Percentiles rank a stretch among this genome's conserved stretches.
Evolutionary conservation across 1,140 invertebrate species (phyloP).

Genomic region (Agrypnia vestita): DNA sequence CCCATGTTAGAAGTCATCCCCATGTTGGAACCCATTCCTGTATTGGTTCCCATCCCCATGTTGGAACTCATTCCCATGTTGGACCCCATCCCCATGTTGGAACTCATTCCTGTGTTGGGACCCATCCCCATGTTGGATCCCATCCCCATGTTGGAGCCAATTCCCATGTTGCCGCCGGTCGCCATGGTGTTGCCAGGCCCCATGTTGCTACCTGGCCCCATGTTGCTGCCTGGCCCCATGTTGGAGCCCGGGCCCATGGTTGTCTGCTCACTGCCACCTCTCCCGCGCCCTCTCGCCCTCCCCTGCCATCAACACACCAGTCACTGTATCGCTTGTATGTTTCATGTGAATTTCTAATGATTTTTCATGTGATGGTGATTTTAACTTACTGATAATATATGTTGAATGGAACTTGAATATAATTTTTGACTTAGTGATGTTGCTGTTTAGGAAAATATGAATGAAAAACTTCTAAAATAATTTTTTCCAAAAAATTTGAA

Average conservation of each 20-base stretch:
- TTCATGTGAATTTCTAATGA: slow-evolving; percentile 7
- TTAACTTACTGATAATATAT: neutral
- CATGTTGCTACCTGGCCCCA: slow-evolving; percentile 31
- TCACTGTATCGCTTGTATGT: slow-evolving; percentile 47
- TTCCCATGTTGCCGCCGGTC: slow-evolving; percentile 47
- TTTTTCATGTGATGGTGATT: neutral
- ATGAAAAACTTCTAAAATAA: neutral
- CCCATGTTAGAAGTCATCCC: slow-evolving; percentile 37
- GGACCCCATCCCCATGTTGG: slow-evolving; percentile 41
- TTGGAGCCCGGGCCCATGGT: slow-evolving; percentile 19
- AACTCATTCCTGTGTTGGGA: slow-evolving; percentile 36
- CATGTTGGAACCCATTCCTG: slow-evolving; percentile 1
- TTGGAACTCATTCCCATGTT: slow-evolving; percentile 6
- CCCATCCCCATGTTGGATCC: slow-evolving; percentile 13
- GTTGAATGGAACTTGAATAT: neutral
- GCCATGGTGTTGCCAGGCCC: slow-evolving; percentile 13
- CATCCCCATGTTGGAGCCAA: slow-evolving; percentile 35
- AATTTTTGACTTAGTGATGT: neutral
- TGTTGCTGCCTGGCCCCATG: slow-evolving; percentile 35
- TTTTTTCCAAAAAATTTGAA: too few species aligned
- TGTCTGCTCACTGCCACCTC: slow-evolving; percentile 65
- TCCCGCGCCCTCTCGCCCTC: slow-evolving; percentile 66
- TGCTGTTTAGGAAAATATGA: neutral
- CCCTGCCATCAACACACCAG: slow-evolving; percentile 59
- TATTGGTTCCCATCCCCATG: slow-evolving; percentile 8